Evolutionary conservation across 2,888 invertebrate genomes (phyloP).

Genomic region (Pyrocoelia pectoralis): DNA sequence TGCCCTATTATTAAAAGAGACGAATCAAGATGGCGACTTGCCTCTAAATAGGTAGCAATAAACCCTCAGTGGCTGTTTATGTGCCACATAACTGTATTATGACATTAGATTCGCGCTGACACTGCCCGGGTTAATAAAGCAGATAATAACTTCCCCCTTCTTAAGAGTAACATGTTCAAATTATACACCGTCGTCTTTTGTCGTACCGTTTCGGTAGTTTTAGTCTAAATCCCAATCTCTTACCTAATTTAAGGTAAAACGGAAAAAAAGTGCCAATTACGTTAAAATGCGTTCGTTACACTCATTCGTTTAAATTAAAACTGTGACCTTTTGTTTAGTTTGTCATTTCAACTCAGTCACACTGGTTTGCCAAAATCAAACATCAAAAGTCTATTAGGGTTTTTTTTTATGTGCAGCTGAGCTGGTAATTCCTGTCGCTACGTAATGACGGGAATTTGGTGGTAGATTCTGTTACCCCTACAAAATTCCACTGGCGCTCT

Average conservation of each 20-base stretch:
- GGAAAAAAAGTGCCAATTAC: neutral
- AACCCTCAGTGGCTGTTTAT: slow-evolving; percentile 45
- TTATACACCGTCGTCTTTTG: slow-evolving; percentile 27
- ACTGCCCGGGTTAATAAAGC: slow-evolving; percentile 52
- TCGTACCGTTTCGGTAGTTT: slow-evolving; percentile 21
- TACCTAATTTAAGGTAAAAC: neutral
- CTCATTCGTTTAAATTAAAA: slow-evolving; percentile 12
- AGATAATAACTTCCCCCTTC: slow-evolving; percentile 50
- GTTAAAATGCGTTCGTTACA: neutral
- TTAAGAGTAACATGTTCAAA: slow-evolving; percentile 22
- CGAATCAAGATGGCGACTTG: slow-evolving; percentile 41
- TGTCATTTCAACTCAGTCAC: slow-evolving; percentile 34
- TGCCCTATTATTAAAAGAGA: slow-evolving; percentile 39
- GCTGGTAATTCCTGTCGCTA: slow-evolving; percentile 35
- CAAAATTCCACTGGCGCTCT: slow-evolving; percentile 36
- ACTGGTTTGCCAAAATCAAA: slow-evolving; percentile 36
- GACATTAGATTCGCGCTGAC: slow-evolving; percentile 51
- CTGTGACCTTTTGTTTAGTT: slow-evolving; percentile 30
- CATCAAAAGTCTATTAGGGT: slow-evolving; percentile 44
- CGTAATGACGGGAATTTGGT: slow-evolving; percentile 27
- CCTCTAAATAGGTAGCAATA: slow-evolving; percentile 42
- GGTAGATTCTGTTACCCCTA: slow-evolving; percentile 29
- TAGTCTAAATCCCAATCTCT: neutral
- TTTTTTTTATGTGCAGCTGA: slow-evolving; percentile 42
- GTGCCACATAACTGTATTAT: slow-evolving; percentile 52